Evolutionary conservation across 2,797 vertebrate genomes (phyloP).

Genomic region (Typhlichthys eigenmanni): DNA sequence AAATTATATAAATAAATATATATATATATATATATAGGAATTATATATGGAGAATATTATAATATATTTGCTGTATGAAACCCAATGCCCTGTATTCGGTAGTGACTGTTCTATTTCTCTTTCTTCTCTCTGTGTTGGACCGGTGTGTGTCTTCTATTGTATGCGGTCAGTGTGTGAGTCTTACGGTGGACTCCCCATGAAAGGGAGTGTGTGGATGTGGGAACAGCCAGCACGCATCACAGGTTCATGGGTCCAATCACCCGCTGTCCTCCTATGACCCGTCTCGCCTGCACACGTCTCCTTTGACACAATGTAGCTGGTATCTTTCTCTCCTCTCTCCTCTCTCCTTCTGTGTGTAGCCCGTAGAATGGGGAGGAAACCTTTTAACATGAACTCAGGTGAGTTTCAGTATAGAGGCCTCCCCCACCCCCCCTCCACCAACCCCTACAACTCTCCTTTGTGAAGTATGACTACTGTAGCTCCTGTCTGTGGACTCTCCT

Average conservation of each 20-base stretch:
- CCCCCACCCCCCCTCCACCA: neutral
- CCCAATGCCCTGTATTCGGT: constrained; percentile 79
- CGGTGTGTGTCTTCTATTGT: constrained; percentile 71
- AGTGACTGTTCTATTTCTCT: constrained; percentile 78
- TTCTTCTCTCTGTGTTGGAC: constrained; percentile 71
- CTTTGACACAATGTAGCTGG: constrained; percentile 2
- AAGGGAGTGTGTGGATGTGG: constrained; percentile 30
- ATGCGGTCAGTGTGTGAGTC: constrained; percentile 66
- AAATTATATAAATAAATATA: constrained; percentile 67
- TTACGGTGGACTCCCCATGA: constrained; percentile 56
- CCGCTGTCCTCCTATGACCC: constrained; percentile 21
- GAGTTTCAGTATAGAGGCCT: neutral
- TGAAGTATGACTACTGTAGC: constrained; percentile 74
- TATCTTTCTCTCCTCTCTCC: constrained; percentile 12
- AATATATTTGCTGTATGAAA: constrained; percentile 81
- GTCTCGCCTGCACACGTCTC: constrained; percentile 21
- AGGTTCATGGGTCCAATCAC: constrained; percentile 76
- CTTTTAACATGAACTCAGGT: constrained; percentile 59
- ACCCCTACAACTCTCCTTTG: constrained; percentile 49
- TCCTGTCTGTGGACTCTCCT: constrained; percentile 59
- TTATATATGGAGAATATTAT: constrained; percentile 81
- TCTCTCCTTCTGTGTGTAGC: constrained; percentile 63
- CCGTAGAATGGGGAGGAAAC: constrained; percentile 62
- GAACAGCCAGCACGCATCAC: constrained; percentile 68
- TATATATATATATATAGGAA: constrained; percentile 64